Base-by-base conservation (phyloP, 1,140 invertebrate species). In the Pseudachorutes palmiensis region DNA sequence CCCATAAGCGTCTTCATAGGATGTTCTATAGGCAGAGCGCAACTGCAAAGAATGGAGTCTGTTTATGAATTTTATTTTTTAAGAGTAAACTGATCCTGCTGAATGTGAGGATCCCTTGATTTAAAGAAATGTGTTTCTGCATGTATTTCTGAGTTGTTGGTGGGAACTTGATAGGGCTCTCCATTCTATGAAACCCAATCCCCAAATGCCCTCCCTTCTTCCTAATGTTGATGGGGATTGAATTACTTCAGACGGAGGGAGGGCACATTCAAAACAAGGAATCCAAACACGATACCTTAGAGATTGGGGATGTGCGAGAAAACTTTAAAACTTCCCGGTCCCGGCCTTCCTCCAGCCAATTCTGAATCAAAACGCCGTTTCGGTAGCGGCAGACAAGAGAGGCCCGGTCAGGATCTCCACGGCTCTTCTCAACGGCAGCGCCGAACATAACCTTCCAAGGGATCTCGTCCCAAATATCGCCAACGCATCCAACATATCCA, bases 381-480 rank as follows among this genome's bases (percentile, higher is more conserved):
- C 65, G 26, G 28, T 66, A 67, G 0, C 28, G 19, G 1, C 41
- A 12, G 62, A 49, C 41, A 2, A 64, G n/a, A 33, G 22, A 22
- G 22, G 24, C 62, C 5, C 51, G 48, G 45, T 66, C 64, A 0
- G 28, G 26, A 2, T 26, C 28, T 26, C 60, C 65, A 0, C 69
- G 60, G 0, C 41, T 49, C 41, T 61, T 66, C 2, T 32, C 26
- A 14, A 61, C 9, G 26, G 49, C 65, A 26, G 62, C 14, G 1
- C 62, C 62, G 45, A 64, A 63, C 26, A 28, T 28, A 14, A 68
- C 66, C 45, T 60, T 65, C 69, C 69, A 70, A 16, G 49, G 62
- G 32, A 70, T 57, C 30, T 68, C 69, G 45, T 70, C 69, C 30
- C 67, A 70, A 24, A 67, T 1, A 33, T 67, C 69, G 26, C 69